Evolutionary conservation across 2,888 invertebrate genomes (phyloP), one percentile per base, ranked within the genome.

Genomic region (Uropetala carovei): DNA sequence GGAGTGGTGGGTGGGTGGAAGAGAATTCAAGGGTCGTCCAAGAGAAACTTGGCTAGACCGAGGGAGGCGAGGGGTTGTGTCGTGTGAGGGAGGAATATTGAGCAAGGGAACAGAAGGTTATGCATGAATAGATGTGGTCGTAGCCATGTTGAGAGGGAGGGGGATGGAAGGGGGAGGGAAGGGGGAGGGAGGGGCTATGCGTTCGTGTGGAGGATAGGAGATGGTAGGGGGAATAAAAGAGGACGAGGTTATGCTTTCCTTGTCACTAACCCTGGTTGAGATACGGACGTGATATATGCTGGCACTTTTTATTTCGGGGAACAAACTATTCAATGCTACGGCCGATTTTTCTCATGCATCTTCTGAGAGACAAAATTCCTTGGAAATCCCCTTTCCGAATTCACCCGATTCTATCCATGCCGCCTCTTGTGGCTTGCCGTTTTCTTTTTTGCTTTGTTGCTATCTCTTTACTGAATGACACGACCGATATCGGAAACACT

Each of bases 281-380:
- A 75, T 75, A 75, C 75, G 75, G 75, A 75, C 75, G 75, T 75
- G 75, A 75, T 75, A 75, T 75, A 75, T 75, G 75, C 75, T 27
- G 75, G 27, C 13, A 22, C 27, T 75, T 75, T 75, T 75, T 75
- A 75, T 75, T 75, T 75, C 11, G 75, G 75, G 75, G 75, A 27
- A 27, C 22, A 43, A 75, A 75, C 75, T 75, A 75, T 75, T 75
- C 75, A 75, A 75, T 75, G 27, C 75, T 75, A 75, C 27, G 75
- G 75, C 4, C 27, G 27, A 22, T 75, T 75, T 75, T 27, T 27
- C 75, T 75, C 75, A 27, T 75, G 75, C 27, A 75, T 75, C 27
- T 75, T 75, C 27, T 27, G 22, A 10, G 75, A 68, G 18, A 68
- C 18, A 18, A 75, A 75, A 75, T 75, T 75, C 27, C 75, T 75